These are phyloP conservation scores for Lipophrys pholis DNA, from an alignment of 2,113 vertebrate species.

Conservation along the genomic window DNA sequence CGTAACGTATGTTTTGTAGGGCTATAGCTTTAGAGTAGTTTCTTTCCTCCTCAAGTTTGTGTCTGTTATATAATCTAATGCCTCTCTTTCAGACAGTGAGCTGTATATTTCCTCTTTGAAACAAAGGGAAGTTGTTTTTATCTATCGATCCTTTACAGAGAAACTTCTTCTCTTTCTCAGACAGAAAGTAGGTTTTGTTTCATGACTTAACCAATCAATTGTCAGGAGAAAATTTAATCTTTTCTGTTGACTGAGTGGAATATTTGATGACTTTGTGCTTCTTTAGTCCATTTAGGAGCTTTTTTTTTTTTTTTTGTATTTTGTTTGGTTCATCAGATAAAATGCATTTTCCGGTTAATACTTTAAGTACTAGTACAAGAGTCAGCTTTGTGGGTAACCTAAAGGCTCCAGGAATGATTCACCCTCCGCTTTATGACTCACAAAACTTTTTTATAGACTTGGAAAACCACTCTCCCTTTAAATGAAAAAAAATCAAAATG, in stretches of 20 bases:
- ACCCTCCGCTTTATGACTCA: background rate
- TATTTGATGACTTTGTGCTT: background rate
- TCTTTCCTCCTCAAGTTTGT: too few species aligned
- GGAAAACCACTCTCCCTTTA: background rate
- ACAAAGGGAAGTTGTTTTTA: background rate
- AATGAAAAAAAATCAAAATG: background rate
- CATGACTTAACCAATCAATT: background rate
- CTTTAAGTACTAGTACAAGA: slow-evolving; percentile 15
- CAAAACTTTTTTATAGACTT: background rate
- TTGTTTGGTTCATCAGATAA: background rate
- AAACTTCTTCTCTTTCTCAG: background rate
- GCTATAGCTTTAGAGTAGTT: too few species aligned
- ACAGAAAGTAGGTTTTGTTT: background rate
- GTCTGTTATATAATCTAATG: background rate
- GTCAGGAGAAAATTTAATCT: background rate
- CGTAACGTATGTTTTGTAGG: too few species aligned
- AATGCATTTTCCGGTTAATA: slow-evolving; percentile 5
- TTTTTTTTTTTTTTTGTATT: background rate
- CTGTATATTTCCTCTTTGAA: background rate
- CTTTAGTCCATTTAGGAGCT: too few species aligned
- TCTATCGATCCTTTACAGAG: too few species aligned
- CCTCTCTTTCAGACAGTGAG: background rate
- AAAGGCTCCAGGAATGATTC: slow-evolving; percentile 3
- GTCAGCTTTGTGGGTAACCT: background rate
- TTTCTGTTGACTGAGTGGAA: background rate